A percentile compares a stretch with the other conserved stretches of the same genome.
These are phyloP conservation scores for Harmothoe impar DNA, from an alignment of 2,888 invertebrate species.

Conservation along the genomic window DNA sequence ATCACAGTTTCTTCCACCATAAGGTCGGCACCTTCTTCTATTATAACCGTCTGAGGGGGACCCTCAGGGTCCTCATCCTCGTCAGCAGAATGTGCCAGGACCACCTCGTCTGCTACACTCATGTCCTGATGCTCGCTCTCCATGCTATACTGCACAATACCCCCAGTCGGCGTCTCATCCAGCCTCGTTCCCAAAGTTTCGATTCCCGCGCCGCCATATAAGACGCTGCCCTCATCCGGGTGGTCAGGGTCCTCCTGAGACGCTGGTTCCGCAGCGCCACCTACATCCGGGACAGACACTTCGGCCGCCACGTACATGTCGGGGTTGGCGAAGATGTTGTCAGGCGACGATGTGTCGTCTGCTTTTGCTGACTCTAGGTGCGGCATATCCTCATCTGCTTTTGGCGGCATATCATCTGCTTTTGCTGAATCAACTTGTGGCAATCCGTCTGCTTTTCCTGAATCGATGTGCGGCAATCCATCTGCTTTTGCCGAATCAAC, in stretches of 20 bases:
- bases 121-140: background rate
- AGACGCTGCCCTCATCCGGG: background rate
- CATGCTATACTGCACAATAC: background rate
- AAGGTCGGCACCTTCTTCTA: background rate
- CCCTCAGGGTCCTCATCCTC: background rate
- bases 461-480: no score
- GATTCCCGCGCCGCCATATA: background rate
- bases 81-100: background rate
- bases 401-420: no score
- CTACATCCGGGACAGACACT: background rate
- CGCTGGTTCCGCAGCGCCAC: slow-evolving; percentile 4
- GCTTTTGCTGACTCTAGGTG: background rate
- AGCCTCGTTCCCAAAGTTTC: background rate
- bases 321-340: background rate
- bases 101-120: background rate
- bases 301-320: background rate
- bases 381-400: no score
- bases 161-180: background rate
- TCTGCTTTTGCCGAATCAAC: no score
- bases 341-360: background rate
- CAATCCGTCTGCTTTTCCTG: no score
- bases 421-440: no score
- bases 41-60: background rate
- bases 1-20: background rate
- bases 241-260: background rate